phyloP scores from a whole-genome alignment of 2,797 vertebrate genomes.

The Hapalemur alaotrensis region DNA sequence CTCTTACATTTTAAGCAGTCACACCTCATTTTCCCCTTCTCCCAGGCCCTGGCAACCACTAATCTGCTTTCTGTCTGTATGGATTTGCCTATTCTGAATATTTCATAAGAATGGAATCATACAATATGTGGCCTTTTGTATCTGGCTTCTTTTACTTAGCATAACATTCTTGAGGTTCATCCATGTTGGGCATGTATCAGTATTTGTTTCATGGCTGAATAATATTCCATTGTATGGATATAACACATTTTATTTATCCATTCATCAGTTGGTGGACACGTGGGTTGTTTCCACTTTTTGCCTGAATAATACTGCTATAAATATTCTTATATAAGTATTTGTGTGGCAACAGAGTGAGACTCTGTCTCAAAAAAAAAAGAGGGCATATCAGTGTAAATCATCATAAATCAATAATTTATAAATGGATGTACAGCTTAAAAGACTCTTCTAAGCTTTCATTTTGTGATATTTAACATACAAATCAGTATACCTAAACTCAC shows the following conservation, averaged over 20 bases:
- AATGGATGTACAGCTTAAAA: background rate
- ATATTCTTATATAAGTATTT: background rate
- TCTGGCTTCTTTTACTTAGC: background rate
- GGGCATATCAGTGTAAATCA: background rate
- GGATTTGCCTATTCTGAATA: background rate
- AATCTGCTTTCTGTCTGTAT: background rate
- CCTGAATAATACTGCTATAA: background rate
- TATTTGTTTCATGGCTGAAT: background rate
- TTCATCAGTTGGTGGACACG: background rate
- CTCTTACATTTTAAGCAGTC: background rate
- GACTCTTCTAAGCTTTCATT: background rate
- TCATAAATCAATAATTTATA: background rate
- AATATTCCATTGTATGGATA: background rate
- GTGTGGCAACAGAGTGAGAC: background rate
- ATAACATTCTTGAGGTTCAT: background rate
- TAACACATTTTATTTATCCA: background rate
- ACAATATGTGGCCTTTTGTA: background rate
- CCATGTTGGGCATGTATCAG: background rate
- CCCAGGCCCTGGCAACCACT: background rate
- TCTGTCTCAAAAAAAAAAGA: background rate
- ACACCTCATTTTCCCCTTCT: rapidly evolving
- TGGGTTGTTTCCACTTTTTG: background rate
- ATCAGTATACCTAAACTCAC: background rate
- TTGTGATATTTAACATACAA: background rate
- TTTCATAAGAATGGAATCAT: background rate